Conservation (phyloP, 2,888 invertebrate species). For the Acronicta aceris region DNA sequence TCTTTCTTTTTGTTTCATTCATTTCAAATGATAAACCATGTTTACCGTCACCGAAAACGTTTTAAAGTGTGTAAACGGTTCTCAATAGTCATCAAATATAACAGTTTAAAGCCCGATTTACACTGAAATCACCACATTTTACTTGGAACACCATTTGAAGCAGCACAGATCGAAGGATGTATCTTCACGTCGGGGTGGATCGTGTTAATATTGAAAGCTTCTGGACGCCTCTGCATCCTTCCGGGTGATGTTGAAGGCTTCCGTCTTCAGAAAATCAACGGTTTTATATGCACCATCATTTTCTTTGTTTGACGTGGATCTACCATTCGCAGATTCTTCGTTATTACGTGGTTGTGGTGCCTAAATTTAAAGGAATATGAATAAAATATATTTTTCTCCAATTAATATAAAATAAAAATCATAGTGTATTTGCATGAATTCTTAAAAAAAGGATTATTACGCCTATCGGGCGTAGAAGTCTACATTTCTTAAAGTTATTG, state of each 20-base stretch:
- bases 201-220: constrained; percentile 42
- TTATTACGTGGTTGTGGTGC: constrained; percentile 55
- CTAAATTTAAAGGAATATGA: constrained; percentile 44
- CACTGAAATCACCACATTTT: background rate
- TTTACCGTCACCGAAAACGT: constrained; percentile 1
- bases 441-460: no score
- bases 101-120: no score
- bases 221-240: constrained; percentile 93
- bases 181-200: no score
- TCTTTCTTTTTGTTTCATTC: constrained; percentile 6
- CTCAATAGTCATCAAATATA: background rate
- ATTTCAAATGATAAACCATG: constrained; percentile 17
- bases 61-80: background rate
- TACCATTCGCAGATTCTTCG: constrained; percentile 67
- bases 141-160: no score
- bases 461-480: no score
- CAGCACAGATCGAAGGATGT: no score
- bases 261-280: constrained; percentile 98
- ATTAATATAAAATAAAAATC: background rate
- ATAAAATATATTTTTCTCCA: background rate
- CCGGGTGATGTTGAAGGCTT: constrained; percentile 96
- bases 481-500: no score
- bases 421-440: no score
- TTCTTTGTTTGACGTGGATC: constrained; percentile 69
- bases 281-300: constrained; percentile 94